Conservation (phyloP, 2,797 vertebrate species). For the Tokudaia muenninki region DNA sequence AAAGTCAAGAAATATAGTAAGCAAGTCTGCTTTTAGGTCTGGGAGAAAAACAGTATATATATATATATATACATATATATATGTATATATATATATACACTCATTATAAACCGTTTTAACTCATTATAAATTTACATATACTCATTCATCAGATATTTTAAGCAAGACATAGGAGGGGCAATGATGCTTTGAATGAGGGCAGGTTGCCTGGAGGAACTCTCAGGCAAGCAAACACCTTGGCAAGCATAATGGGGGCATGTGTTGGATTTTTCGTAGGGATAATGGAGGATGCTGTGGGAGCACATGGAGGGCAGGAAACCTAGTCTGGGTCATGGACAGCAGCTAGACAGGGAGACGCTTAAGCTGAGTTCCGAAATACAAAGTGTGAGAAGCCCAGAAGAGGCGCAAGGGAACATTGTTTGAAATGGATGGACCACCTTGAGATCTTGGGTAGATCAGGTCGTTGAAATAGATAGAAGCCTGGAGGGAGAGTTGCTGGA, state of each 20-base stretch:
- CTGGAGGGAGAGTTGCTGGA: neutral
- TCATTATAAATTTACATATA: no score
- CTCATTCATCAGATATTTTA: slow-evolving; percentile 21
- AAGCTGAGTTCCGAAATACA: neutral
- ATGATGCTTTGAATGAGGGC: slow-evolving; percentile 4
- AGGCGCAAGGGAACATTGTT: neutral
- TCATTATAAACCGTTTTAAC: no score
- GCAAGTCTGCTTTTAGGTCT: slow-evolving; percentile 36
- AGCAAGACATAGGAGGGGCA: neutral
- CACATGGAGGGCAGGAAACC: neutral
- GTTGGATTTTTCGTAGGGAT: neutral
- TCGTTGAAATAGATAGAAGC: neutral
- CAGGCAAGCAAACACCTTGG: neutral
- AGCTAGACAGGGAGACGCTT: slow-evolving; percentile 1
- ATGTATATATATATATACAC: no score
- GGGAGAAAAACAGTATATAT: slow-evolving; percentile 23
- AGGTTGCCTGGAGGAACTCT: slow-evolving; percentile 42
- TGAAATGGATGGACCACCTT: neutral
- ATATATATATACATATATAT: no score
- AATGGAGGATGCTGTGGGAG: neutral
- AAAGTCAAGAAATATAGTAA: slow-evolving; percentile 9
- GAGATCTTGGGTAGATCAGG: neutral
- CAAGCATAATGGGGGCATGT: neutral
- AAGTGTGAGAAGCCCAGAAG: neutral
- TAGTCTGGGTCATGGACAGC: neutral